These are phyloP conservation scores for Drosophila santomea DNA, from an alignment of 1,140 invertebrate genomes.

Conservation along the genomic window DNA sequence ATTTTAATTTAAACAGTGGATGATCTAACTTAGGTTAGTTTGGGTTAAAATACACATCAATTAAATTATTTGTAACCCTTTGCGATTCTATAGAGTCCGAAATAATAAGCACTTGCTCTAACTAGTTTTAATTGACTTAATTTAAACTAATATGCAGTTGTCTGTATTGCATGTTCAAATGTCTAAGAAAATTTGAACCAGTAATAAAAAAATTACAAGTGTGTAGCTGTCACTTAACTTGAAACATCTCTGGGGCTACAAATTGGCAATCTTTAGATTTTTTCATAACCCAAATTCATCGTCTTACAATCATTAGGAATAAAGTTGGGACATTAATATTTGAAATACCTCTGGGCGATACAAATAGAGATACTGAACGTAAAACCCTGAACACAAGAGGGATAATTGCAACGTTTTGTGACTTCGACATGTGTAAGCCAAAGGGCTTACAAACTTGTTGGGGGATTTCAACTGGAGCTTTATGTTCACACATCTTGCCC, in stretches of 20 bases:
- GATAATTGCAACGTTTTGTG: conserved; percentile 33
- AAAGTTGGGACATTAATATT: no score
- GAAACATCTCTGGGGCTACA: neutral
- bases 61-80: neutral
- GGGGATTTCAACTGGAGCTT: conserved; percentile 8
- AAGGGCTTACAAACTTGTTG: conserved; percentile 30
- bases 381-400: neutral
- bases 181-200: conserved; percentile 2
- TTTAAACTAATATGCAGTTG: conserved; percentile 18
- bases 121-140: conserved; percentile 16
- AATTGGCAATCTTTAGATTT: neutral
- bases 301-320: no score
- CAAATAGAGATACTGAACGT: neutral
- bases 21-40: neutral
- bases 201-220: conserved; percentile 16
- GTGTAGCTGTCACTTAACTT: conserved; percentile 1
- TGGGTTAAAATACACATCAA: neutral
- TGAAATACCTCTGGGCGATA: neutral
- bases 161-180: neutral
- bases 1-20: no score
- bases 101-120: neutral
- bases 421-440: conserved; percentile 42
- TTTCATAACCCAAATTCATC: no score
- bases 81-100: neutral
- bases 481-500: conserved; percentile 34